Conservation (phyloP, 23 tunicate species). For the Ascidia mentula region DNA sequence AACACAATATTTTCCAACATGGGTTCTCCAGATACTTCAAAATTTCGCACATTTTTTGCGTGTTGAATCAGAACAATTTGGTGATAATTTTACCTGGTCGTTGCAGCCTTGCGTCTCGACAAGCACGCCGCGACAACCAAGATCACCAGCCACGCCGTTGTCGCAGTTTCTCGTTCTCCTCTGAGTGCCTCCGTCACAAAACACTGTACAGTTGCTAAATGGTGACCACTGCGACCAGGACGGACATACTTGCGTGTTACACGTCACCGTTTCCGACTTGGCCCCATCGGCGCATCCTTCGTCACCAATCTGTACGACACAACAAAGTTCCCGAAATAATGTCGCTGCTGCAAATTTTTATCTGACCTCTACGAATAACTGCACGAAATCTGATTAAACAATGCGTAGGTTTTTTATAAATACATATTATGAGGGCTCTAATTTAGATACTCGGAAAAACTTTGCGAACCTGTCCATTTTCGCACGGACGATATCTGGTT, state of each 20-base stretch:
- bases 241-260: conserved; percentile 41
- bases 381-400: too few species aligned
- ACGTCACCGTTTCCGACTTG: conserved; percentile 20
- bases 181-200: conserved; percentile 63
- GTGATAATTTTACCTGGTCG: conserved; percentile 52
- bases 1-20: too few species aligned
- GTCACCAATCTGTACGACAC: conserved; percentile 20
- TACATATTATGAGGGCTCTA: too few species aligned
- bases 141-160: conserved; percentile 65
- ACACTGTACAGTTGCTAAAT: conserved; percentile 37
- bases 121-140: conserved; percentile 55
- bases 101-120: conserved; percentile 32
- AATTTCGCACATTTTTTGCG: too few species aligned
- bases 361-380: too few species aligned
- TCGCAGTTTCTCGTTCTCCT: conserved; percentile 43
- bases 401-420: too few species aligned
- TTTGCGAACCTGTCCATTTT: conserved; percentile 50
- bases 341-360: too few species aligned
- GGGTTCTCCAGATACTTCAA: too few species aligned
- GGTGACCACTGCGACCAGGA: conserved; percentile 57
- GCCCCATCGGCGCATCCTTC: conserved; percentile 42
- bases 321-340: too few species aligned
- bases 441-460: too few species aligned
- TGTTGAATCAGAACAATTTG: too few species aligned
- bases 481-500: conserved; percentile 63